Evolutionary conservation across 1,140 invertebrate species (phyloP).

Genomic region (Drosophila mojavensis): DNA sequence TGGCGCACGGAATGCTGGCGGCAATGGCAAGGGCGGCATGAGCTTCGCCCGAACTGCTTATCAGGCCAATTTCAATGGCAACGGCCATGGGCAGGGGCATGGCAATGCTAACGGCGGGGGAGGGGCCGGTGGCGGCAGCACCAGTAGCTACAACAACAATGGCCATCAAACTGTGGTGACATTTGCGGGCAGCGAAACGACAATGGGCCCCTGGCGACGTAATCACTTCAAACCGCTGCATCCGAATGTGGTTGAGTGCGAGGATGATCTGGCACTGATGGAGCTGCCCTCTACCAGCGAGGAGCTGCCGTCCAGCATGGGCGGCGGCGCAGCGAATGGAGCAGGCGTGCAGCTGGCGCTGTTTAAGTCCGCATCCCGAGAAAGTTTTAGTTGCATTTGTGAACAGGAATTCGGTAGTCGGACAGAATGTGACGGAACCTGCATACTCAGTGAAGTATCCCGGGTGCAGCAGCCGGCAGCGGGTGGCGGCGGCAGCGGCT

Average conservation of each 20-base stretch:
- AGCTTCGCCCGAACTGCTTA: constrained; percentile 33
- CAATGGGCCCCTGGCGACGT: constrained; percentile 69
- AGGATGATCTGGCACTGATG: constrained; percentile 72
- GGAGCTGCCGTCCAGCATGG: constrained; percentile 43
- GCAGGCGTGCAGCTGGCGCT: constrained; percentile 56
- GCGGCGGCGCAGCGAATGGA: constrained; percentile 4
- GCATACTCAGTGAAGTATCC: constrained; percentile 74
- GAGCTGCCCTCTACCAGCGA: constrained; percentile 69
- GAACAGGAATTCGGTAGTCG: constrained; percentile 73
- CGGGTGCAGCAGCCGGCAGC: constrained; percentile 60
- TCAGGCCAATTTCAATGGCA: constrained; percentile 29
- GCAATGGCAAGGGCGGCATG: constrained; percentile 24
- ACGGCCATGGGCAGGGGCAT: constrained; percentile 25
- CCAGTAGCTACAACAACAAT: constrained; percentile 48
- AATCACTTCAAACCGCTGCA: constrained; percentile 79
- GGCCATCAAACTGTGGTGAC: constrained; percentile 64
- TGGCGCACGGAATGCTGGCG: constrained; percentile 10
- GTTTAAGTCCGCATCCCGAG: constrained; percentile 42
- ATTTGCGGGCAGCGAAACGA: constrained; percentile 48
- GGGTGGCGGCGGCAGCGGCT: neutral
- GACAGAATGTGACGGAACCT: constrained; percentile 73
- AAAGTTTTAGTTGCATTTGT: constrained; percentile 70
- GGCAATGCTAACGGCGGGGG: neutral
- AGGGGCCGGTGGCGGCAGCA: neutral
- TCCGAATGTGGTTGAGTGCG: constrained; percentile 74